These are phyloP conservation scores for Spinus olivaceus DNA, from an alignment of 2,797 vertebrate genomes.

Conservation along the genomic window DNA sequence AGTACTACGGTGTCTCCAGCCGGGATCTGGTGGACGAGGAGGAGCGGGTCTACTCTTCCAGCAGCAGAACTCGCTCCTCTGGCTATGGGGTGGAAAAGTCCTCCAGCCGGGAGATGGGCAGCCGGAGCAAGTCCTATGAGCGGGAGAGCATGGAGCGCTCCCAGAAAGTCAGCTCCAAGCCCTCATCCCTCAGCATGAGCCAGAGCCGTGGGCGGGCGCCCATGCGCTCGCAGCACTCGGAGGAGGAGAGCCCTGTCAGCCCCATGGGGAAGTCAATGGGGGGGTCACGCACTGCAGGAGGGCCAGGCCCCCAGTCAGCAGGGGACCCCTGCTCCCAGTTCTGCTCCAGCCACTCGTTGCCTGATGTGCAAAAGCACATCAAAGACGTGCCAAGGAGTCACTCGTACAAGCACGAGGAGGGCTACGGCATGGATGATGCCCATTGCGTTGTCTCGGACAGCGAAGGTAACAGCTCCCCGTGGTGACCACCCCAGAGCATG, in stretches of 20 bases:
- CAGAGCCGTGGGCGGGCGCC: conserved; percentile 87
- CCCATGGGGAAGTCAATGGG: conserved; percentile 89
- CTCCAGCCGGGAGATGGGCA: conserved; percentile 83
- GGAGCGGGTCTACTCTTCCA: conserved; percentile 84
- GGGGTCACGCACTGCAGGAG: conserved; percentile 79
- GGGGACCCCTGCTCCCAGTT: conserved; percentile 91
- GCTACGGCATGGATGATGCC: conserved; percentile 95
- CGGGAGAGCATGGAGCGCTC: conserved; percentile 88
- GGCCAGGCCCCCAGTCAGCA: conserved; percentile 76
- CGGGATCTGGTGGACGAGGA: conserved; percentile 90
- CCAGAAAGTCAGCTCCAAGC: conserved; percentile 83
- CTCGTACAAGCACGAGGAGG: conserved; percentile 94
- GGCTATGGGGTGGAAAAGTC: conserved; percentile 91
- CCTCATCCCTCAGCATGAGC: conserved; percentile 75
- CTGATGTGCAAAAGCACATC: conserved; percentile 97
- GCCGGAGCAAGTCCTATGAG: conserved; percentile 91
- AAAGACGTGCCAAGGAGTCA: conserved; percentile 95
- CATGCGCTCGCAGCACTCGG: conserved; percentile 90
- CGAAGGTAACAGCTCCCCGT: conserved; percentile 93
- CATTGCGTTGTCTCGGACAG: conserved; percentile 99
- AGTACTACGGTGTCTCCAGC: conserved; percentile 87
- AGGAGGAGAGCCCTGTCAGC: conserved; percentile 96
- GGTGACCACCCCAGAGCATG: conserved; percentile 82
- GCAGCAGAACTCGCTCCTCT: conserved; percentile 86
- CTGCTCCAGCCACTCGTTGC: conserved; percentile 98